Evolutionary conservation across 2,113 vertebrate species (phyloP).

Genomic region (Catharus fuscescens): DNA sequence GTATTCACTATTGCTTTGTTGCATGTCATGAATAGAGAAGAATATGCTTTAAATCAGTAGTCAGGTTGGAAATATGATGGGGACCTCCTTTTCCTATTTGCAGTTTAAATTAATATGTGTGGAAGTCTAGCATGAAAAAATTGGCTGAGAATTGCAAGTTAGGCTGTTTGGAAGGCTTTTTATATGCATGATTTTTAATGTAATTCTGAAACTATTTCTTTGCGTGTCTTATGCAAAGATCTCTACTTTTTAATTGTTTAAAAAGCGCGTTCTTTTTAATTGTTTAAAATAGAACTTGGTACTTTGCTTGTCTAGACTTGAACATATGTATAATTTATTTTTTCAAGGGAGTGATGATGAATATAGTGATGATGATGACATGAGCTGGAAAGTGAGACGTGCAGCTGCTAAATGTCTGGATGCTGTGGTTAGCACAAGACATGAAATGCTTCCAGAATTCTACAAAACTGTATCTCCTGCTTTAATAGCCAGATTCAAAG

Average conservation of each 20-base stretch:
- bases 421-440: conserved; percentile 95
- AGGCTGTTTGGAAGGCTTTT: background rate
- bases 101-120: background rate
- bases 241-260: background rate
- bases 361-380: conserved; percentile 98
- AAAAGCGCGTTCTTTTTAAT: background rate
- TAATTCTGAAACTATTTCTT: background rate
- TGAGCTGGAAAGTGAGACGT: conserved; percentile 98
- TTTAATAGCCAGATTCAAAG: conserved; percentile 95
- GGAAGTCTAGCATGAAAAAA: background rate
- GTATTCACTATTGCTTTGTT: background rate
- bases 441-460: conserved; percentile 98
- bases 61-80: background rate
- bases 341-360: conserved; percentile 93
- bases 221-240: background rate
- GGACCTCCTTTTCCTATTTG: background rate
- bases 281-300: background rate
- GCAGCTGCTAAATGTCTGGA: conserved; percentile 96
- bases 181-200: background rate
- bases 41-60: background rate
- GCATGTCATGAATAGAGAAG: background rate
- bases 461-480: conserved; percentile 97
- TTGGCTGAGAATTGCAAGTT: background rate
- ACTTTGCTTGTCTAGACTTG: conserved; percentile 17
- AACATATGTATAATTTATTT: conserved; percentile 40